Conservation (phyloP, 92 coral and sea anemone species). For the Muricea muricata region DNA sequence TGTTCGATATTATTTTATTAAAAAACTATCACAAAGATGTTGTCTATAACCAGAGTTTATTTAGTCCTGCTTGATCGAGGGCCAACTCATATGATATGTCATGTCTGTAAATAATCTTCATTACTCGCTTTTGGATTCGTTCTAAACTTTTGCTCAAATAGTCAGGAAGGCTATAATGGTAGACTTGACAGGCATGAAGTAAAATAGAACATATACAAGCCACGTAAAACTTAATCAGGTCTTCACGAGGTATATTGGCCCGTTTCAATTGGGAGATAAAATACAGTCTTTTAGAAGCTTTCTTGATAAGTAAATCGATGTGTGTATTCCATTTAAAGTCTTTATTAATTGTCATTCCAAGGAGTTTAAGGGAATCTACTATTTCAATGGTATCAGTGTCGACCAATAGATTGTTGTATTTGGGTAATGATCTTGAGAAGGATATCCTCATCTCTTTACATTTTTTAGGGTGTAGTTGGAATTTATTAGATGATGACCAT, state of each 20-base stretch:
- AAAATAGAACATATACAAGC: slow-evolving; percentile 25
- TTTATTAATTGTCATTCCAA: slow-evolving; percentile 23
- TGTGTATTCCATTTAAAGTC: slow-evolving; percentile 40
- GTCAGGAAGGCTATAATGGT: slow-evolving; percentile 50
- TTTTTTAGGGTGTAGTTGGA: background rate
- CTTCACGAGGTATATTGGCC: slow-evolving; percentile 21
- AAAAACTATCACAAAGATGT: slow-evolving; percentile 37
- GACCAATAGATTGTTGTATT: background rate
- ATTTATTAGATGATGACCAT: background rate
- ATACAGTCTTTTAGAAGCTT: slow-evolving; percentile 39
- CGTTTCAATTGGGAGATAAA: slow-evolving; percentile 11
- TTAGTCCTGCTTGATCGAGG: slow-evolving; percentile 24
- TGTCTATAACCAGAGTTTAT: slow-evolving; percentile 14
- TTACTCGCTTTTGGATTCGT: slow-evolving; percentile 56
- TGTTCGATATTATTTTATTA: background rate
- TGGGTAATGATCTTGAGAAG: too few relatives aligned
- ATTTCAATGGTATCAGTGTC: background rate
- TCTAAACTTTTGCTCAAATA: slow-evolving; percentile 48
- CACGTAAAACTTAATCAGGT: slow-evolving; percentile 36
- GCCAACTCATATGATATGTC: slow-evolving; percentile 9
- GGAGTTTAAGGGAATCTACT: background rate
- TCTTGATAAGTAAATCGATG: slow-evolving; percentile 40
- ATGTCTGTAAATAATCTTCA: slow-evolving; percentile 33
- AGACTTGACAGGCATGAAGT: slow-evolving; percentile 59
- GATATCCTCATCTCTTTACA: too few relatives aligned